Conservation (phyloP, 2,113 vertebrate genomes). For the Sorex fumeus region DNA sequence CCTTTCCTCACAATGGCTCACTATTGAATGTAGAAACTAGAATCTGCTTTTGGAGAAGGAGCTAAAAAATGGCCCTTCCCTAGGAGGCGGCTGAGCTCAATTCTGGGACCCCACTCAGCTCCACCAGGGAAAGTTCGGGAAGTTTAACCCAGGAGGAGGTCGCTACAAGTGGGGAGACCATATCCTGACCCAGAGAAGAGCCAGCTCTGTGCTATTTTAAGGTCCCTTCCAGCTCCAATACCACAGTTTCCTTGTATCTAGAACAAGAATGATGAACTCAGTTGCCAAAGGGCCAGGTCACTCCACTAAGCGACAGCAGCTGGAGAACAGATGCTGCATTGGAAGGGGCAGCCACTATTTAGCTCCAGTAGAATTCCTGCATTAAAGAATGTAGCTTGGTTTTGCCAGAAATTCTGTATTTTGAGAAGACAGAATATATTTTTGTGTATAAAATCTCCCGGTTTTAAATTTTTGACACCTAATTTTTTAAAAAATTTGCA, state of each 20-base stretch:
- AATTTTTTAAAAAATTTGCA: slow-evolving; percentile 21
- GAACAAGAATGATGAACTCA: neutral
- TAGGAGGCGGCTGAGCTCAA: neutral
- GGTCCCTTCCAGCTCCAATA: neutral
- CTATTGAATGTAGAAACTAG: neutral
- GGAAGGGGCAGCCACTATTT: slow-evolving; percentile 1
- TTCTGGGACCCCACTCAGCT: neutral
- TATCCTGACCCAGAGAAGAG: neutral
- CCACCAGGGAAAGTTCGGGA: neutral
- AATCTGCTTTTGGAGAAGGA: neutral
- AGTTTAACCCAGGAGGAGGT: neutral
- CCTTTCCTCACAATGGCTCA: neutral
- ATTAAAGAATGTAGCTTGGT: slow-evolving; percentile 18
- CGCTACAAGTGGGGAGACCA: neutral
- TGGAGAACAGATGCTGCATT: neutral
- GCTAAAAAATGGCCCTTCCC: neutral
- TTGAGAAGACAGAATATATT: slow-evolving; percentile 12
- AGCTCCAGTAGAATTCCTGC: neutral
- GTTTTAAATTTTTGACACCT: slow-evolving; percentile 45
- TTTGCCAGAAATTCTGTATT: slow-evolving; percentile 58
- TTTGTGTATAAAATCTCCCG: neutral
- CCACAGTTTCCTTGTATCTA: neutral
- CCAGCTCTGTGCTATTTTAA: neutral
- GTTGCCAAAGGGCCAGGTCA: neutral
- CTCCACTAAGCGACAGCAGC: neutral